Conservation (phyloP, 1,140 invertebrate genomes). For the Anadara kagoshimensis region DNA sequence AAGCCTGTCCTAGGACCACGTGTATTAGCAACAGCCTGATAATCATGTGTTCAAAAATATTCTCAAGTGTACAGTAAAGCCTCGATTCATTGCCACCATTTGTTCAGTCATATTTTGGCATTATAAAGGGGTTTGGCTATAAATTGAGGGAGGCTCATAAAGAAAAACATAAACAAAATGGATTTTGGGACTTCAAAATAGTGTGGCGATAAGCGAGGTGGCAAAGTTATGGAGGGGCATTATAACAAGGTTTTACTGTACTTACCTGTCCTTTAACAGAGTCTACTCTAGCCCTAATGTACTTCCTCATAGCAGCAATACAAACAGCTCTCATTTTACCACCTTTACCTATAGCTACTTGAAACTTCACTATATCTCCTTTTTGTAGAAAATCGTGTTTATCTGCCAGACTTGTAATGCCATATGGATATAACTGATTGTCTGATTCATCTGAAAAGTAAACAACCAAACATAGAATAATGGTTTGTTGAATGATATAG, state of each 20-base stretch:
- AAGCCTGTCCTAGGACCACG: neutral
- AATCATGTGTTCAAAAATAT: neutral
- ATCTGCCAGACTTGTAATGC: constrained; percentile 93
- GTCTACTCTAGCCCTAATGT: constrained; percentile 90
- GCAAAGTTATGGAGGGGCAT: too few relatives aligned
- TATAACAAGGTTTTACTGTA: too few relatives aligned
- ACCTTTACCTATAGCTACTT: constrained; percentile 78
- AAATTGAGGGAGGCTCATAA: too few relatives aligned
- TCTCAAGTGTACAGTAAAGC: too few relatives aligned
- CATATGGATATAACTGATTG: constrained; percentile 79
- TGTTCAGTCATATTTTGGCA: too few relatives aligned
- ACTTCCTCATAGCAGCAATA: constrained; percentile 86
- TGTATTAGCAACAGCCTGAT: neutral
- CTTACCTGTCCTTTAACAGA: constrained; percentile 88
- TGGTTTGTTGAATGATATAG: too few relatives aligned
- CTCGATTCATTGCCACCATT: too few relatives aligned
- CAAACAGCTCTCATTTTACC: constrained; percentile 83
- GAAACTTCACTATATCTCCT: constrained; percentile 88
- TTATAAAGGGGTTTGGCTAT: too few relatives aligned
- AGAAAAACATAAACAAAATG: too few relatives aligned
- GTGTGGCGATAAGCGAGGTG: too few relatives aligned
- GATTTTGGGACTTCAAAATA: too few relatives aligned
- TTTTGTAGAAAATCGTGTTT: constrained; percentile 93
- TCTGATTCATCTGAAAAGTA: constrained; percentile 52
- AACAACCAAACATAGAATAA: constrained; percentile 2